These are phyloP conservation scores for Drepana arcuata DNA, from an alignment of 1,140 invertebrate species.

Conservation along the genomic window DNA sequence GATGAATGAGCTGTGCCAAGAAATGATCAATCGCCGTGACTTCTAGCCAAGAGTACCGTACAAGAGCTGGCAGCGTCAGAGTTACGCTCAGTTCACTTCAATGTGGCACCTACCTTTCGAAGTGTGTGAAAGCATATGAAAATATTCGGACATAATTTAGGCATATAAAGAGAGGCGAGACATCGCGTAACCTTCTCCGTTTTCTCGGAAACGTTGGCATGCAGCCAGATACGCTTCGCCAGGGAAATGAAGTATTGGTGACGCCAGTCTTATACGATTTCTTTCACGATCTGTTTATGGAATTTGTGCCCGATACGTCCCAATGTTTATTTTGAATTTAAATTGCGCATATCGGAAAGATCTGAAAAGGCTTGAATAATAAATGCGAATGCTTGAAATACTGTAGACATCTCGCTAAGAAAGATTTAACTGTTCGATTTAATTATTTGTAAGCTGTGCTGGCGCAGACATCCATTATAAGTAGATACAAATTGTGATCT, in stretches of 20 bases:
- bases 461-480: no score
- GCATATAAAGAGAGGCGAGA: constrained; percentile 61
- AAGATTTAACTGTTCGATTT: no score
- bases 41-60: no score
- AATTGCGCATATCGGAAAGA: constrained; percentile 14
- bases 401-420: no score
- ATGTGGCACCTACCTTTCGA: constrained; percentile 8
- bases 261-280: constrained; percentile 47
- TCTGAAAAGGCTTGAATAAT: no score
- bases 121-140: constrained; percentile 35
- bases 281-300: constrained; percentile 61
- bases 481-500: constrained; percentile 24
- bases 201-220: constrained; percentile 60
- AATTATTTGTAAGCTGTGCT: no score
- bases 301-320: constrained; percentile 39
- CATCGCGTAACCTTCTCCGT: constrained; percentile 60
- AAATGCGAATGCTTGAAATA: no score
- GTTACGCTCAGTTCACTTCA: no score
- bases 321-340: constrained; percentile 46
- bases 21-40: no score
- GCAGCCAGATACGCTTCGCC: constrained; percentile 40
- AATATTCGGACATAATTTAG: constrained; percentile 60
- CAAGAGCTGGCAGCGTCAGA: no score
- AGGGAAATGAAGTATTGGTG: constrained; percentile 53
- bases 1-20: no score